Evolutionary conservation across 2,113 vertebrate species (phyloP).

Genomic region (Centrocercus urophasianus): DNA sequence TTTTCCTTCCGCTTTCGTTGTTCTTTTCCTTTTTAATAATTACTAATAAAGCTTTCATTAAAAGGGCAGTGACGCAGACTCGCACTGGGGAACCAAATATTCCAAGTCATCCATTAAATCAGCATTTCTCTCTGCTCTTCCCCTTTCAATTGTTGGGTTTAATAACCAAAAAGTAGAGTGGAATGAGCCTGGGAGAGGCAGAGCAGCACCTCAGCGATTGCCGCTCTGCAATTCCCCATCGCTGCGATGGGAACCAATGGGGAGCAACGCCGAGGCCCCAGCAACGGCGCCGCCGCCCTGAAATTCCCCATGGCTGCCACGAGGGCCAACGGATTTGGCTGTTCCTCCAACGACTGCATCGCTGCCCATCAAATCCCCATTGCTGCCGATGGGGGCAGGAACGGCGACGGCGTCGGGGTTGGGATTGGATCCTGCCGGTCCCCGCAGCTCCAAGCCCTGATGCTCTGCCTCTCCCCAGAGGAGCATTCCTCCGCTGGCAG

Average conservation of each 20-base stretch:
- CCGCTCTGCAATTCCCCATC: too few species aligned
- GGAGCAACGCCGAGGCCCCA: too few species aligned
- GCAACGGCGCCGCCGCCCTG: too few species aligned
- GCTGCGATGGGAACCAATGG: too few species aligned
- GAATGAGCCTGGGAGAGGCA: neutral
- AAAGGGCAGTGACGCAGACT: conserved; percentile 8
- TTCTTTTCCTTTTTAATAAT: neutral
- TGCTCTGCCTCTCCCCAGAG: neutral
- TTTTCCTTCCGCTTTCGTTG: neutral
- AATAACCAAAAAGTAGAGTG: neutral
- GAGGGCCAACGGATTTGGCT: too few species aligned
- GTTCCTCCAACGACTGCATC: neutral
- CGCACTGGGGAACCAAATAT: neutral
- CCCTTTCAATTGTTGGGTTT: conserved; percentile 10
- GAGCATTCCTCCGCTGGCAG: neutral
- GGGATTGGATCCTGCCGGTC: neutral
- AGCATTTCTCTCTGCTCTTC: conserved; percentile 30
- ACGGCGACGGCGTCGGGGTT: too few species aligned
- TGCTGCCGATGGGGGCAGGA: too few species aligned
- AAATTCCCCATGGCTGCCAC: too few species aligned
- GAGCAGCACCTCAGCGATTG: too few species aligned
- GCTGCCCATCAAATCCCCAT: neutral
- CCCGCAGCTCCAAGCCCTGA: neutral
- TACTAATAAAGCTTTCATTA: conserved; percentile 48
- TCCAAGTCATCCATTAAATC: conserved; percentile 39